Evolutionary conservation across 2,888 invertebrate genomes (phyloP).

Genomic region (Hydriomena furcata): DNA sequence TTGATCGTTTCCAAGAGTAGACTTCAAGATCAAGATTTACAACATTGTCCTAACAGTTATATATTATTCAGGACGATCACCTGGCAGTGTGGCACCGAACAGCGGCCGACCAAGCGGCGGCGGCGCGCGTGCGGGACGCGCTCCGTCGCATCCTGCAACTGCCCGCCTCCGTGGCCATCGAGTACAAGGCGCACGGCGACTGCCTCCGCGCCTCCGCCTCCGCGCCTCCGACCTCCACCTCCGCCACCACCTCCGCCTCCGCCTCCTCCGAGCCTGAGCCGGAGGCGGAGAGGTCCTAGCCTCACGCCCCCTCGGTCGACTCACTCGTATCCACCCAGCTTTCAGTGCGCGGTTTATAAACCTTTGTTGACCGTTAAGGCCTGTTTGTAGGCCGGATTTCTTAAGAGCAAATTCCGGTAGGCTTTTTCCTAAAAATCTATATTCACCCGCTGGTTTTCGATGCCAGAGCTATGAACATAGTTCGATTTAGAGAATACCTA

Average conservation of each 20-base stretch:
- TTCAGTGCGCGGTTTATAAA: no score
- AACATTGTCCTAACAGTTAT: no score
- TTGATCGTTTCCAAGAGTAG: no score
- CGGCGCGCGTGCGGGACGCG: constrained; percentile 96
- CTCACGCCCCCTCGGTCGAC: constrained; percentile 19
- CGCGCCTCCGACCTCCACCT: constrained; percentile 36
- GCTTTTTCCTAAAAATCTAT: no score
- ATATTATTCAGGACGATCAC: constrained; percentile 90
- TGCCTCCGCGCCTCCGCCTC: constrained; percentile 58
- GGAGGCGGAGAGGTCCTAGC: constrained; percentile 31
- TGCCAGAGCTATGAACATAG: no score
- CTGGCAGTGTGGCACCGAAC: constrained; percentile 99
- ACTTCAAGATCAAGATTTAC: no score
- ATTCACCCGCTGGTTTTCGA: no score
- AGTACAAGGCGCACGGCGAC: constrained; percentile 89
- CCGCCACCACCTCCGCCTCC: constrained; percentile 47
- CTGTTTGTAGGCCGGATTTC: no score
- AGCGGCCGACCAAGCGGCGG: constrained; percentile 94
- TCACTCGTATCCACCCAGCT: background rate
- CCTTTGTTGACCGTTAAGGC: no score
- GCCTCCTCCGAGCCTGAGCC: constrained; percentile 30
- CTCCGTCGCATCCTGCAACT: constrained; percentile 97
- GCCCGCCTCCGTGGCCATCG: constrained; percentile 95
- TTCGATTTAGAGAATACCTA: no score
- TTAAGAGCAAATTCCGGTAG: no score